Evolutionary conservation across 2,888 invertebrate genomes (phyloP).

Genomic region (Seladonia tumulorum): DNA sequence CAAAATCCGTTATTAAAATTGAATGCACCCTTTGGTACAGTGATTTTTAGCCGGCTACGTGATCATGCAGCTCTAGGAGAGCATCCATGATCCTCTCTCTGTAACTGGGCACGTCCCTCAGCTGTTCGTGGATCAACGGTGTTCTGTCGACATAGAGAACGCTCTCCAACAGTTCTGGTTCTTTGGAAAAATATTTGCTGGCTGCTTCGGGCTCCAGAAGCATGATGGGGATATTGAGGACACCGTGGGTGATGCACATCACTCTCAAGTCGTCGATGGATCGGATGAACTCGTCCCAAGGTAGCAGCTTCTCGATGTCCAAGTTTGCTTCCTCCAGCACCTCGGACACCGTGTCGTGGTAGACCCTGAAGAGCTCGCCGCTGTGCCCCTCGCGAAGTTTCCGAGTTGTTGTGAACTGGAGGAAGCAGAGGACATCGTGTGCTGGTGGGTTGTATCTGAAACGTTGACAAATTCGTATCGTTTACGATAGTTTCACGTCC

Average conservation of each 20-base stretch:
- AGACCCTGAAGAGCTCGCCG: conserved; percentile 73
- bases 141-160: conserved; percentile 75
- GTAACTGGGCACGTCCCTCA: conserved; percentile 66
- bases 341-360: conserved; percentile 71
- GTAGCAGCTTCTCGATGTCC: conserved; percentile 63
- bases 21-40: background rate
- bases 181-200: conserved; percentile 71
- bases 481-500: background rate
- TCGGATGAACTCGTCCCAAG: conserved; percentile 70
- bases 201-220: conserved; percentile 71
- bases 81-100: conserved; percentile 73
- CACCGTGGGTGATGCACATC: conserved; percentile 72
- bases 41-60: conserved; percentile 32
- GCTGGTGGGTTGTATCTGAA: conserved; percentile 79
- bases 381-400: conserved; percentile 71
- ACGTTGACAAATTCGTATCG: background rate
- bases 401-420: conserved; percentile 79
- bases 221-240: conserved; percentile 76
- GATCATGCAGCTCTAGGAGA: conserved; percentile 73
- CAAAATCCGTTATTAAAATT: conserved; percentile 13
- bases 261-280: conserved; percentile 72
- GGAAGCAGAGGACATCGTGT: conserved; percentile 80
- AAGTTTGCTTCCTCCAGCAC: conserved; percentile 64
- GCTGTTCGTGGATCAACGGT: conserved; percentile 72
- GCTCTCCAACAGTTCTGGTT: conserved; percentile 69